phyloP scores from a whole-genome alignment of 2,797 vertebrate species.

The Spea hammondii region DNA sequence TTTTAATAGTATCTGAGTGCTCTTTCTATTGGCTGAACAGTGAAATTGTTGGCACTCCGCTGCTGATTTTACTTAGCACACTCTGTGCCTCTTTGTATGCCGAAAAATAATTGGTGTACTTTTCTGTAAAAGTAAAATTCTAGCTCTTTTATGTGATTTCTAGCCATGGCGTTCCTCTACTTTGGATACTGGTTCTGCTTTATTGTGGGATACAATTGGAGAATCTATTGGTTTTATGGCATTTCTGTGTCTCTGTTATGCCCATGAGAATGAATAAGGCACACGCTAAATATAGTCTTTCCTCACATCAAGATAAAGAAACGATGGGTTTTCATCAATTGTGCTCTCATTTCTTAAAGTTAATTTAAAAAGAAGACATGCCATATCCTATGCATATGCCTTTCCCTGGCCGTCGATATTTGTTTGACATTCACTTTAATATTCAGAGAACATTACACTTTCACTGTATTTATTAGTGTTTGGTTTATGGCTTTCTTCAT shows the following conservation, averaged over 20 bases:
- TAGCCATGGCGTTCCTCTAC: neutral
- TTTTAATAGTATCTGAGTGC: slow-evolving; percentile 9
- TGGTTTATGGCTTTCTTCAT: too few species aligned
- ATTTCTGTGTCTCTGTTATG: neutral
- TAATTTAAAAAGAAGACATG: too few species aligned
- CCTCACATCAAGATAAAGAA: too few species aligned
- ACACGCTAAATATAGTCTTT: too few species aligned
- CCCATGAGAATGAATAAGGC: neutral
- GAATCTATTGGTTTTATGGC: neutral
- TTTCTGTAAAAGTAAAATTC: slow-evolving; percentile 25
- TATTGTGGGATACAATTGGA: neutral
- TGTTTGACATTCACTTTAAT: too few species aligned
- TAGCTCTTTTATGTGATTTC: slow-evolving; percentile 7
- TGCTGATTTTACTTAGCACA: slow-evolving; percentile 20
- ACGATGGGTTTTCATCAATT: too few species aligned
- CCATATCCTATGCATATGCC: too few species aligned
- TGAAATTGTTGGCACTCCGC: slow-evolving; percentile 9
- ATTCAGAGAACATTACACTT: too few species aligned
- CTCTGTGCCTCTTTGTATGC: slow-evolving; percentile 25
- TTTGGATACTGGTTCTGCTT: neutral
- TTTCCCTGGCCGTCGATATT: too few species aligned
- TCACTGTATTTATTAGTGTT: too few species aligned
- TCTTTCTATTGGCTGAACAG: slow-evolving; percentile 7
- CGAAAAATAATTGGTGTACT: slow-evolving; percentile 9
- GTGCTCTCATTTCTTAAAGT: too few species aligned